phyloP scores from a whole-genome alignment of 2,113 vertebrate genomes.

The Monopterus albus region DNA sequence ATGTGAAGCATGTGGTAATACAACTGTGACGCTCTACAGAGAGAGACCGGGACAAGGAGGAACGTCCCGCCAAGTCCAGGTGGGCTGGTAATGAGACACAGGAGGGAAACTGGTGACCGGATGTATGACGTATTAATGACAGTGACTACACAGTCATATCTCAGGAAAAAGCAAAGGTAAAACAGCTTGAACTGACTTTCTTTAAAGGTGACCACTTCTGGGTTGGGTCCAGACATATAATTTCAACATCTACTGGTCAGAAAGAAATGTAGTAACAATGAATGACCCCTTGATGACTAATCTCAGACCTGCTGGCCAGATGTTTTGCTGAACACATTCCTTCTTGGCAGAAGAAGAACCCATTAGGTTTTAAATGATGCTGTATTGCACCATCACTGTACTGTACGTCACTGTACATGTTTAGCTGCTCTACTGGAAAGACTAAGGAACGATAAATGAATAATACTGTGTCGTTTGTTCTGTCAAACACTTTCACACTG shows the following conservation, averaged over 20 bases:
- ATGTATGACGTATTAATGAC: neutral
- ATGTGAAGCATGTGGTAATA: conserved; percentile 54
- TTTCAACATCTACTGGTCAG: neutral
- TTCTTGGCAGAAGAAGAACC: neutral
- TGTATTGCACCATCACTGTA: too few relatives aligned
- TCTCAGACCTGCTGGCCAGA: neutral
- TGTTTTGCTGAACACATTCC: too few relatives aligned
- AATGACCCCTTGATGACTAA: neutral
- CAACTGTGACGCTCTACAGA: conserved; percentile 45
- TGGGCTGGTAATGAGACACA: conserved; percentile 20
- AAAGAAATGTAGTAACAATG: neutral
- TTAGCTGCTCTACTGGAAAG: too few relatives aligned
- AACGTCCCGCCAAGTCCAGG: conserved; percentile 34
- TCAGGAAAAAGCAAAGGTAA: too few relatives aligned
- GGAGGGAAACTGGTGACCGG: neutral
- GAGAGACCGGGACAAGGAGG: conserved; percentile 22
- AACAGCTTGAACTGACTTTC: too few relatives aligned
- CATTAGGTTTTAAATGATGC: too few relatives aligned
- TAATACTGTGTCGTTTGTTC: too few relatives aligned
- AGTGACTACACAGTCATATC: neutral
- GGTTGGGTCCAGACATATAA: too few relatives aligned
- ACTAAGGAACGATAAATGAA: too few relatives aligned
- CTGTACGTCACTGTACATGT: too few relatives aligned
- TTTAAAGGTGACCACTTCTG: too few relatives aligned
- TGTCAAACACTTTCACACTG: too few relatives aligned